phyloP scores from a whole-genome alignment of 2,113 vertebrate genomes.

The Arothron firmamentum region DNA sequence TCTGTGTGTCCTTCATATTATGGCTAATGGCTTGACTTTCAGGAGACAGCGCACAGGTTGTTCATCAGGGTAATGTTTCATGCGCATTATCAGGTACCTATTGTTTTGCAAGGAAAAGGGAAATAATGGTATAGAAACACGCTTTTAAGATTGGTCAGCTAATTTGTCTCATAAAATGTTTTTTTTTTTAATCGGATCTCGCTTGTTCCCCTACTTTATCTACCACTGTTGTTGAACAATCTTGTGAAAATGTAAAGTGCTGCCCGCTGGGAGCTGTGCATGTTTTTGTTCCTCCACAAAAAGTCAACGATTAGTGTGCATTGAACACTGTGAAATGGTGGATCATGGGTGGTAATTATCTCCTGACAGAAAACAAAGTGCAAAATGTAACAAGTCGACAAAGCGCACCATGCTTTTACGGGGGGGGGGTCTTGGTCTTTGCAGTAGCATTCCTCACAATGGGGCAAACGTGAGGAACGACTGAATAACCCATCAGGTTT shows the following conservation, averaged over 20 bases:
- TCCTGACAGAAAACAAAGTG: slow-evolving; percentile 54
- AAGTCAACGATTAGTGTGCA: slow-evolving; percentile 30
- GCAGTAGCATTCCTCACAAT: slow-evolving; percentile 36
- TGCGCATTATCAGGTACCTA: slow-evolving; percentile 58
- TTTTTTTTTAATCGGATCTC: slow-evolving; percentile 32
- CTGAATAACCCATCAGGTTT: slow-evolving; percentile 42
- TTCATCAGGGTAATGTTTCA: slow-evolving; percentile 68
- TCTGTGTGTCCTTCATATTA: slow-evolving; percentile 71
- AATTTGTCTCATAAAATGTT: slow-evolving; percentile 46
- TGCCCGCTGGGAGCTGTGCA: no score
- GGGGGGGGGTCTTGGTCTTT: slow-evolving; percentile 18
- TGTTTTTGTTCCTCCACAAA: not conserved
- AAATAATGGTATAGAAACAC: slow-evolving; percentile 20
- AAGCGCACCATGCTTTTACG: slow-evolving; percentile 39
- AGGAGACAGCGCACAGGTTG: slow-evolving; percentile 49
- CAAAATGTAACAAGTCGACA: slow-evolving; percentile 35
- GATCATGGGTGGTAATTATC: slow-evolving; percentile 62
- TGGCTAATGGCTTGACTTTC: slow-evolving; percentile 66
- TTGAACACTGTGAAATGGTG: slow-evolving; percentile 51
- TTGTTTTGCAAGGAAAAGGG: slow-evolving; percentile 43
- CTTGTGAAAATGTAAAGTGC: slow-evolving; percentile 15
- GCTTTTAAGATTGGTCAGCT: slow-evolving; percentile 38
- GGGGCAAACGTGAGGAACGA: slow-evolving; percentile 26
- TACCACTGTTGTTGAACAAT: slow-evolving; percentile 18
- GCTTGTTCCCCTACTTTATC: slow-evolving; percentile 13